Conservation (phyloP, 2,113 vertebrate genomes). For the Herpetotheres cachinnans region DNA sequence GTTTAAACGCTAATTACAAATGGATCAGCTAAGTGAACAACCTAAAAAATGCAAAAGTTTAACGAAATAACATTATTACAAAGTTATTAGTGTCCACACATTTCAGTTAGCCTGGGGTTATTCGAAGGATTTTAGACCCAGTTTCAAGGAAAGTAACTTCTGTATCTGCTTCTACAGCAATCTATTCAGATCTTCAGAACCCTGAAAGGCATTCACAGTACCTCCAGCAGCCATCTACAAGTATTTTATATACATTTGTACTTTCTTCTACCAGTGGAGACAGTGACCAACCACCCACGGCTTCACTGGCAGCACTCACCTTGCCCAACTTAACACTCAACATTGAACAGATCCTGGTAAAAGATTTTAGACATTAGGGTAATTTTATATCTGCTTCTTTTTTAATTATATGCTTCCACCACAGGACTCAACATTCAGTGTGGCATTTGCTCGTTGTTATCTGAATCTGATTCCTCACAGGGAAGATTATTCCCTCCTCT, state of each 20-base stretch:
- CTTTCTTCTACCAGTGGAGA: background rate
- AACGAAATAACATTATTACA: background rate
- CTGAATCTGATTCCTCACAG: background rate
- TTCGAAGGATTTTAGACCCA: background rate
- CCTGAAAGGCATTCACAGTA: background rate
- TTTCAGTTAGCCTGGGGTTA: background rate
- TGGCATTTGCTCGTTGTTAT: background rate
- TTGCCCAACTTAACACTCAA: background rate
- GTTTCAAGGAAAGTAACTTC: background rate
- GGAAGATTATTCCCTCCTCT: background rate
- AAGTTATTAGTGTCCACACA: accelerated
- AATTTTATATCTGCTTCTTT: background rate
- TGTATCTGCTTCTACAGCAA: background rate
- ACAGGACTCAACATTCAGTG: background rate
- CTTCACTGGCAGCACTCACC: background rate
- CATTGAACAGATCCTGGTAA: background rate
- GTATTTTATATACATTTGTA: background rate
- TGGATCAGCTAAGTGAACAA: background rate
- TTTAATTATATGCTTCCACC: background rate
- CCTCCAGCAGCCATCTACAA: background rate
- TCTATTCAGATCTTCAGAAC: background rate
- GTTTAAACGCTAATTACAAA: background rate
- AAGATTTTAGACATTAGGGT: background rate
- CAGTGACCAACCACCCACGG: background rate
- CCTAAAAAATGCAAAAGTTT: background rate